Conservation (phyloP, 1,140 invertebrate genomes). For the Trichonephila clavipes region DNA sequence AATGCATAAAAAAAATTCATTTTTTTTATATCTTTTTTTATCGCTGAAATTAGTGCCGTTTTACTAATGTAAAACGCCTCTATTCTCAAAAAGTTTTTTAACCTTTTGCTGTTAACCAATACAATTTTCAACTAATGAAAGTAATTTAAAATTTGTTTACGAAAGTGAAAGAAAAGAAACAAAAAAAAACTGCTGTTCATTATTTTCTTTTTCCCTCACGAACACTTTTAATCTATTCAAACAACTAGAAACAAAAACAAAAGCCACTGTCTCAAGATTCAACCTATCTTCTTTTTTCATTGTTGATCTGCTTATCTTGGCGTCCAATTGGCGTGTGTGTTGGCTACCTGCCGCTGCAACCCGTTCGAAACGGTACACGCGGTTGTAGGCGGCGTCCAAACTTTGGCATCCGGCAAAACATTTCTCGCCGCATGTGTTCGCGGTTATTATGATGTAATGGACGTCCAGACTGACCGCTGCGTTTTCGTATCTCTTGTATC, state of each 20-base stretch:
- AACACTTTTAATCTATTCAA: background rate
- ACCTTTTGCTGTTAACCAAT: no score
- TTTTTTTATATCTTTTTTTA: no score
- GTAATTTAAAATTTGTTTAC: no score
- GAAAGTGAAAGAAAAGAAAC: background rate
- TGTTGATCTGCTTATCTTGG: background rate
- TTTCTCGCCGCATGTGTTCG: background rate
- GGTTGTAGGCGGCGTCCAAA: slow-evolving; percentile 9
- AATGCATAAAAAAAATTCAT: no score
- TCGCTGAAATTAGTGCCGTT: no score
- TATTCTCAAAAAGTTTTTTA: no score
- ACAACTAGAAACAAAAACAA: background rate
- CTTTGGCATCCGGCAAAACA: background rate
- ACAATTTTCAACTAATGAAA: no score
- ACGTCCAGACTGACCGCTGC: slow-evolving; percentile 7
- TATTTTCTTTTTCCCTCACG: background rate
- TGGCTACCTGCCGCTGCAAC: slow-evolving; percentile 6
- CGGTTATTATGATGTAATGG: background rate
- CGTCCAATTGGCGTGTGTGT: background rate
- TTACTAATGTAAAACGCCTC: no score
- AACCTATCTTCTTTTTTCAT: background rate
- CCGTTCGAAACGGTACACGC: slow-evolving; percentile 10
- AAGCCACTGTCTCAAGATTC: background rate
- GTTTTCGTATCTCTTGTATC: background rate
- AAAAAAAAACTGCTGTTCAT: background rate